Conservation (phyloP, 2,888 invertebrate genomes). For the Brachypterus glaber region DNA sequence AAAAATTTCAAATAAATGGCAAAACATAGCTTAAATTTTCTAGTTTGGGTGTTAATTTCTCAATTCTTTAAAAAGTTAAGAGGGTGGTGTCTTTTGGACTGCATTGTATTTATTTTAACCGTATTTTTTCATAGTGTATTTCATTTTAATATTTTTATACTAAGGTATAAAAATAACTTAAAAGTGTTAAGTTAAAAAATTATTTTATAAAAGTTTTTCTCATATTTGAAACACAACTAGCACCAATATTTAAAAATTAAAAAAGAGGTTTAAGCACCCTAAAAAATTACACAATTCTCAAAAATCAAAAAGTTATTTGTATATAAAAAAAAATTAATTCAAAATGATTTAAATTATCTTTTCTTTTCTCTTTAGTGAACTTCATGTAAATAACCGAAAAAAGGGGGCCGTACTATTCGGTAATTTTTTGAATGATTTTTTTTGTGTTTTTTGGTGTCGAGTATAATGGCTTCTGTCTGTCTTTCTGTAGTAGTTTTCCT, state of each 20-base stretch:
- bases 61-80: too few relatives aligned
- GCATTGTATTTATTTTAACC: too few relatives aligned
- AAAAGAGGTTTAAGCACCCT: too few relatives aligned
- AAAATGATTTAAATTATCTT: conserved; percentile 21
- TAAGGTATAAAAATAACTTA: conserved; percentile 6
- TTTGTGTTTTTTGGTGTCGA: conserved; percentile 34
- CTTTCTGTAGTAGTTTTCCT: too few relatives aligned
- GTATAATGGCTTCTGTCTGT: conserved; percentile 38
- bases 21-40: too few relatives aligned
- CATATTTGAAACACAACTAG: conserved; percentile 1
- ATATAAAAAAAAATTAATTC: conserved; percentile 6
- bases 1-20: too few relatives aligned
- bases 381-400: conserved; percentile 42
- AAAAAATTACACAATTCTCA: too few relatives aligned
- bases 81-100: too few relatives aligned
- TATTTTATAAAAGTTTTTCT: conserved; percentile 3
- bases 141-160: too few relatives aligned
- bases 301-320: conserved; percentile 8
- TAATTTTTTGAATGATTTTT: conserved; percentile 31
- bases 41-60: too few relatives aligned
- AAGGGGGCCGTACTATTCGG: conserved; percentile 37
- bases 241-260: too few relatives aligned
- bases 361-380: conserved; percentile 38
- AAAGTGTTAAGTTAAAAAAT: conserved; percentile 3
- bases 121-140: too few relatives aligned